A percentile compares a stretch with the other conserved stretches of the same genome.
phyloP scores from a whole-genome alignment of 2,888 invertebrate genomes.

The Gisinianus flammeolus region DNA sequence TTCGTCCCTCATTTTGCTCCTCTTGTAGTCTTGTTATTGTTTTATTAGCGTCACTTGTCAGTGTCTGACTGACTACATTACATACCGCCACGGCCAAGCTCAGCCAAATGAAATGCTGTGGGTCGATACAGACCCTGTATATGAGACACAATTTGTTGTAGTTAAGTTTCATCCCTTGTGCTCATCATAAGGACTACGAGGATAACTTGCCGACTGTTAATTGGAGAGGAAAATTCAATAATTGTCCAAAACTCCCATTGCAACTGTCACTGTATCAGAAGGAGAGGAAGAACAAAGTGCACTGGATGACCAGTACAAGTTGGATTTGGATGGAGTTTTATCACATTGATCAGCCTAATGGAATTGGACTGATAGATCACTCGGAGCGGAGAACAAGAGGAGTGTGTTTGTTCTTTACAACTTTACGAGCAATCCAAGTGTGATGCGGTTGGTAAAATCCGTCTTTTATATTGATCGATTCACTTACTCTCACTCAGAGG shows the following conservation, averaged over 20 bases:
- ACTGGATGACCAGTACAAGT: neutral
- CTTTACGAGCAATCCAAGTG: slow-evolving; percentile 25
- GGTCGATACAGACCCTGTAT: too few relatives aligned
- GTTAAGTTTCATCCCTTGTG: neutral
- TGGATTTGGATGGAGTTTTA: neutral
- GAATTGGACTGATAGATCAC: slow-evolving; percentile 36
- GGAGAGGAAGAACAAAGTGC: slow-evolving; percentile 13
- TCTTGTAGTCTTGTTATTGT: neutral
- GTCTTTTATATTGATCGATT: slow-evolving; percentile 28
- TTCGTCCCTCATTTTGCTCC: neutral
- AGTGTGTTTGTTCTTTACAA: slow-evolving; percentile 25
- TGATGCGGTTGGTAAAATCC: slow-evolving; percentile 35
- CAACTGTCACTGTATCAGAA: neutral
- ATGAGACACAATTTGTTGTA: too few relatives aligned
- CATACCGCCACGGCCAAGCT: neutral
- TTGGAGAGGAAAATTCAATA: slow-evolving; percentile 1
- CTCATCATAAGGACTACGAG: neutral
- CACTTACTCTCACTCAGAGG: neutral
- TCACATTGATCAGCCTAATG: slow-evolving; percentile 26
- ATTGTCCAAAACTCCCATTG: neutral
- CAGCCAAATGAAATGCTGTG: neutral
- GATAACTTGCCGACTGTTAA: neutral
- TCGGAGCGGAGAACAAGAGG: slow-evolving; percentile 23
- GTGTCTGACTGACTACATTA: neutral
- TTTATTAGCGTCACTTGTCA: neutral